Conservation (phyloP, 2,113 vertebrate genomes). For the Odocoileus virginianus region DNA sequence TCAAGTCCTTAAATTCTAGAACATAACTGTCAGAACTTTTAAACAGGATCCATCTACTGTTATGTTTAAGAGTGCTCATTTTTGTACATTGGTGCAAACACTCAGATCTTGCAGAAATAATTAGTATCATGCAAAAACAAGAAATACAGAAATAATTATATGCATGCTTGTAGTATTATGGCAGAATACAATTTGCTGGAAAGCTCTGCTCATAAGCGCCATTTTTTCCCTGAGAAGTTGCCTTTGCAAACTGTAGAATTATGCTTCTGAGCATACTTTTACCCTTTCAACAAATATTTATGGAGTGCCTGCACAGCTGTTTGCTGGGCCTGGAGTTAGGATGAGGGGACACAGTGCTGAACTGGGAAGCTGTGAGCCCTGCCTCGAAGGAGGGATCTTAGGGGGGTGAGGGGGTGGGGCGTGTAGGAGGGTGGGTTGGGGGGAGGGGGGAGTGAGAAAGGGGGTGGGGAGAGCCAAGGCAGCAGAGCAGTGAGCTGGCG, state of each 20-base stretch:
- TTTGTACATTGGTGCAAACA: background rate
- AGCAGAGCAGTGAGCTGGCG: background rate
- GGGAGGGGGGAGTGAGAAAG: too few species aligned
- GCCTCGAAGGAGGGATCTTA: background rate
- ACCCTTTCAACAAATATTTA: background rate
- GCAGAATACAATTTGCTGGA: background rate
- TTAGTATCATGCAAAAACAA: background rate
- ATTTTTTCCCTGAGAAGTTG: background rate
- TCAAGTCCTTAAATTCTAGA: background rate
- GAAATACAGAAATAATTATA: background rate
- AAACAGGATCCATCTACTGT: conserved; percentile 29
- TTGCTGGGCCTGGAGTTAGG: background rate
- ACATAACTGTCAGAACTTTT: background rate
- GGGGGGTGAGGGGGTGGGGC: too few species aligned
- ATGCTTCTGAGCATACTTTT: background rate
- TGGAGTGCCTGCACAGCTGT: background rate
- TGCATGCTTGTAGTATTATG: background rate
- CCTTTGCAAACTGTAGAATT: background rate
- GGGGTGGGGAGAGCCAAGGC: too few species aligned
- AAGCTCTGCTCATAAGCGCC: background rate
- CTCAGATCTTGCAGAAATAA: background rate
- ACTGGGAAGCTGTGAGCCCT: background rate
- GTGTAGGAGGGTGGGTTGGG: background rate
- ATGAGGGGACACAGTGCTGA: background rate
- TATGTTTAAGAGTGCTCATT: background rate